Percentiles rank a stretch among this genome's conserved stretches.
Evolutionary conservation across 2,888 invertebrate genomes (phyloP).

Genomic region (Pseudeuparius sepicola): DNA sequence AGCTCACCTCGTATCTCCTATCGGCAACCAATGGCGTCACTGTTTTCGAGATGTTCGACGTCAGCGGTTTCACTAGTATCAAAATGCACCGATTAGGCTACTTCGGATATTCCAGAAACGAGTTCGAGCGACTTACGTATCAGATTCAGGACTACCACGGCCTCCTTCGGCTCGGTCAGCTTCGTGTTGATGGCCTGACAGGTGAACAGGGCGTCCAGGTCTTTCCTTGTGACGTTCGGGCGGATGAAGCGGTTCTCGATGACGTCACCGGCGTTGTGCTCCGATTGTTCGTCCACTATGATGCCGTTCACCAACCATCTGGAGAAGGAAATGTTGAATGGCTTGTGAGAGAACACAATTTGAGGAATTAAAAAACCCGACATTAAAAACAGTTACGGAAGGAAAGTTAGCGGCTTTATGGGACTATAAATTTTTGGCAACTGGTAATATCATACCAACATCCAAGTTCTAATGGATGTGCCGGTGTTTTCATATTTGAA

Average conservation of each 20-base stretch:
- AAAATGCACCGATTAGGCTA: too few relatives aligned
- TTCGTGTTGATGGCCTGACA: slow-evolving; percentile 82
- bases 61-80: slow-evolving; percentile 67
- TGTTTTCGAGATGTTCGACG: slow-evolving; percentile 64
- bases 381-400: too few relatives aligned
- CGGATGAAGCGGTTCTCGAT: slow-evolving; percentile 73
- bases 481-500: too few relatives aligned
- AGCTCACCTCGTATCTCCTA: slow-evolving; percentile 71
- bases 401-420: too few relatives aligned
- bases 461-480: too few relatives aligned
- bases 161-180: slow-evolving; percentile 68
- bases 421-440: too few relatives aligned
- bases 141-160: slow-evolving; percentile 66
- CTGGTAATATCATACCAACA: too few relatives aligned
- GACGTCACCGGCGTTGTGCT: slow-evolving; percentile 76
- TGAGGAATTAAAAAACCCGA: too few relatives aligned
- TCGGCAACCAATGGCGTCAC: slow-evolving; percentile 68
- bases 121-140: slow-evolving; percentile 61
- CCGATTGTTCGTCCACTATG: slow-evolving; percentile 70
- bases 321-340: too few relatives aligned
- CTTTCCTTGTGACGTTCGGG: slow-evolving; percentile 64
- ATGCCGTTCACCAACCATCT: slow-evolving; percentile 76
- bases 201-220: slow-evolving; percentile 77
- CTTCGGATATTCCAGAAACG: too few relatives aligned
- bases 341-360: too few relatives aligned